Evolutionary conservation across 1,140 invertebrate species (phyloP), one percentile per base, ranked within the genome.

Genomic region (Lasaia peninsularis): DNA sequence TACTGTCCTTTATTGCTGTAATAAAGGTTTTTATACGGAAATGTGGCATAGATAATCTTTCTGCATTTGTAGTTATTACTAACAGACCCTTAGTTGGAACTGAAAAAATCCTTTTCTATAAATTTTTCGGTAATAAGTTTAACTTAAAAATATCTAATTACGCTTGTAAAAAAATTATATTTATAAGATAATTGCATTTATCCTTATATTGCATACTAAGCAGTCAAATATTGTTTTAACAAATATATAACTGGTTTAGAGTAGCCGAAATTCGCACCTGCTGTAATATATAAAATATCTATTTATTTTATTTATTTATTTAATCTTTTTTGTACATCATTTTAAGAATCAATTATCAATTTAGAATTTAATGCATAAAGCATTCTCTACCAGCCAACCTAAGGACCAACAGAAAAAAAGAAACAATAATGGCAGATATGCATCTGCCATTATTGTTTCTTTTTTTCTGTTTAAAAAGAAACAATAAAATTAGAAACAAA

Each of bases 1-100:
- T 70, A 72, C 55, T 67, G 62, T 64, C 60, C 67, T 55, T 59
- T 68, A 68, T 64, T 57, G 49, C 63, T 24, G 56, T 62, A 44
- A 63, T 73, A 65, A 68, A 62, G 52, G 62, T 65, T 52, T 55
- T 63, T 59, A 59, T 56, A 55, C 12, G 33, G 28, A 44, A 40
- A 31, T 58, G 49, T 53, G 40, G 1, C 32, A 52, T 35, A 50
- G 18, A 20, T 44, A 20, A 10, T 18, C 16, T 10, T 10, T 44
- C 10, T 20, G 8, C 16, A 40, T 12, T 40, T 18, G 18, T 16
- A 1, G 9, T 18, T 20, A 3, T 2, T 18, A 16, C 9, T 44
- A 10, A 7, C 11, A 9, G 3, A 34, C 7, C 33, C 1, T 11
- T 34, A 9, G 2, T 31, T 31, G 8, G n/a, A n/a, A 3, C 11